These are phyloP conservation scores for Drosophila ezoana DNA, from an alignment of 2,888 invertebrate species.

Conservation along the genomic window DNA sequence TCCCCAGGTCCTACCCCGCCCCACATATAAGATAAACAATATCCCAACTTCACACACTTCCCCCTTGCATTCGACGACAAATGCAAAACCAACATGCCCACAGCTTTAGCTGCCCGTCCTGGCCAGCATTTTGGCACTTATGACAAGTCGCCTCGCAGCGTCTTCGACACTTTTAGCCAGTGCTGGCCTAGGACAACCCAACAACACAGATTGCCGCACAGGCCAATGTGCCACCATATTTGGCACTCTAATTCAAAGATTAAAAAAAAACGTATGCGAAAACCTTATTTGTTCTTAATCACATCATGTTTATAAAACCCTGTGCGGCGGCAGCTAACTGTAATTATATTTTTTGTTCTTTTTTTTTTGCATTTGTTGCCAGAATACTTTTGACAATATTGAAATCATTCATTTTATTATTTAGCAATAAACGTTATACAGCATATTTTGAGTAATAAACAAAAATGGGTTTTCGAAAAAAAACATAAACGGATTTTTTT, in stretches of 20 bases:
- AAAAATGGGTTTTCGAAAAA: constrained; percentile 68
- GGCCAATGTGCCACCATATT: constrained; percentile 43
- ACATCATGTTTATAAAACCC: constrained; percentile 34
- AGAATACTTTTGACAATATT: constrained; percentile 49
- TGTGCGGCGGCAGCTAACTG: constrained; percentile 47
- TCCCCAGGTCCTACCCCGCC: constrained; percentile 6
- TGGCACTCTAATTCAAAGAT: constrained; percentile 14
- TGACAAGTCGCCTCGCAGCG: constrained; percentile 64
- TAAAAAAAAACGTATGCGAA: constrained; percentile 42
- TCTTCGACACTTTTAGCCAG: constrained; percentile 53
- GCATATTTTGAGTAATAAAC: constrained; percentile 61
- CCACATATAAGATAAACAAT: no score
- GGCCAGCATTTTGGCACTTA: constrained; percentile 65
- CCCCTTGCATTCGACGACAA: constrained; percentile 21
- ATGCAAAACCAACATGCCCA: constrained; percentile 24
- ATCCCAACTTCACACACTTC: neutral
- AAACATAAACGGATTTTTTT: constrained; percentile 22
- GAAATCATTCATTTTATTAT: constrained; percentile 29
- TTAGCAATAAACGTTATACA: constrained; percentile 42
- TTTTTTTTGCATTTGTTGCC: constrained; percentile 40
- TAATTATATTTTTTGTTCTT: constrained; percentile 2
- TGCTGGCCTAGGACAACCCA: constrained; percentile 38
- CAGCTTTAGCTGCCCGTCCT: constrained; percentile 48
- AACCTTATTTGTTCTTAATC: constrained; percentile 43
- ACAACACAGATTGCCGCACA: constrained; percentile 42